Base-by-base conservation (phyloP, 2,888 invertebrate species). In the Nowickia ferox region DNA sequence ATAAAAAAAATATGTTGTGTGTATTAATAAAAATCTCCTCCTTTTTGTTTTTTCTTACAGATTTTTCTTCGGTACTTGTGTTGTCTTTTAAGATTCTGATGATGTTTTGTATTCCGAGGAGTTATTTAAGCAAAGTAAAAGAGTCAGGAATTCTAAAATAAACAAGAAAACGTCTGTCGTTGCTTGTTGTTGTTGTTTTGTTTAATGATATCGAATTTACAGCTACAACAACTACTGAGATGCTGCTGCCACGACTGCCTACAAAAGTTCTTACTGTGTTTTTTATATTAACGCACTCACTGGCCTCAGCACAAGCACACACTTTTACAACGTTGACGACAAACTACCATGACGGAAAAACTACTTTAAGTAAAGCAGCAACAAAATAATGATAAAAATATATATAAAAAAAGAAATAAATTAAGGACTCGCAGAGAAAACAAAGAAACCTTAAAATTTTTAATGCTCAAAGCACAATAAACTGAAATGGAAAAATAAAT, bases 291-390 rank as follows among this genome's bases (percentile, higher is more conserved):
- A 74, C 68, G 51, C 59, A 75, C 19, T 59, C 51, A 11, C 55
- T 46, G 30, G 17, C 19, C 5, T 53, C n/a, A 65, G 13, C 42
- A 44, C 65, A n/a, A 19, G 19, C 63, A 68, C 63, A 71, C 63
- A 63, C 59, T 68, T 55, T 68, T 42, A 61, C 71, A 57, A 30
- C 69, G 71, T 71, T 77, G 76, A 71, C 76, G 65, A 78, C 83
- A 72, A 81, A 78, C 83, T 59, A 78, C 77, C 83, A 84, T 84
- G 77, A 78, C 77, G 66, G 72, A 59, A 71, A 30, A 65, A 65
- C 44, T 76, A 48, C 65, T 65, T 55, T 19, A 71, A 71, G 30
- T 63, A 44, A 57, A 65, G 69, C 55, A 65, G 44, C 61, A 53
- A 42, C 40, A 68, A 55, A 57, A 13, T 42, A 46, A 17, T 15